Evolutionary conservation across 2,888 invertebrate genomes (phyloP), one percentile per base, ranked within the genome.

Genomic region (Caenorhabditis sp.): DNA sequence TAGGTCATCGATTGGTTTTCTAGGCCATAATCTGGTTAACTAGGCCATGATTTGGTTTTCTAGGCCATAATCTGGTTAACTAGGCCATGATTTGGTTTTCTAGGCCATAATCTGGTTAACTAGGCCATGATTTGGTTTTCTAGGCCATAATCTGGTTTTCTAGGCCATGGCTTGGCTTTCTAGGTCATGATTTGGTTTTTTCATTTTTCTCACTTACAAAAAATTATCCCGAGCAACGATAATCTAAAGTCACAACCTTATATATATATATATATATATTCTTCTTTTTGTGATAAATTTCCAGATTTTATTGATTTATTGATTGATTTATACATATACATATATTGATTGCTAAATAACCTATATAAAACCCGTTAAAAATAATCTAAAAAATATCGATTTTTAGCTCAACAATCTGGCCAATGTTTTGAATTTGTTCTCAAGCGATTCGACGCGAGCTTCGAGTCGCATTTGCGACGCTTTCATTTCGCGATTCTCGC

Each of bases 341-440:
- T 26, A 54, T 8, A 31, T 52, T n/a, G 27, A 43, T 17, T 43
- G 7, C 43, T 43, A 43, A 17, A 5, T 14, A 10, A 43, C 12
- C 5, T 43, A 43, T 26, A 25, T 26, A 26, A n/a, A 52, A 52
- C 27, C 49, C 61, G 61, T 50, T 49, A 54, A 64, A 64, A 57
- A 67, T 52, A 38, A 59, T 59, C 49, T 23, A 14, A 56, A 53
- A 58, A 31, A 17, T 14, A n/a, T 59, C 14, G n/a, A 17, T 27
- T 14, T 36, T 77, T 57, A 80, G 49, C 77, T 70, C 38, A 80
- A 59, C 14, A 86, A 74, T 58, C 86, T 76, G 10, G 85, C 85
- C 67, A 86, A 74, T 10, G 85, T 86, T 61, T 84, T 85, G 70
- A 86, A 84, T 63, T 86, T 86, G 17, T 80, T 74, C 63, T 86